Base-by-base conservation (phyloP, 2,888 invertebrate species). In the Aphidoletes aphidimyza region DNA sequence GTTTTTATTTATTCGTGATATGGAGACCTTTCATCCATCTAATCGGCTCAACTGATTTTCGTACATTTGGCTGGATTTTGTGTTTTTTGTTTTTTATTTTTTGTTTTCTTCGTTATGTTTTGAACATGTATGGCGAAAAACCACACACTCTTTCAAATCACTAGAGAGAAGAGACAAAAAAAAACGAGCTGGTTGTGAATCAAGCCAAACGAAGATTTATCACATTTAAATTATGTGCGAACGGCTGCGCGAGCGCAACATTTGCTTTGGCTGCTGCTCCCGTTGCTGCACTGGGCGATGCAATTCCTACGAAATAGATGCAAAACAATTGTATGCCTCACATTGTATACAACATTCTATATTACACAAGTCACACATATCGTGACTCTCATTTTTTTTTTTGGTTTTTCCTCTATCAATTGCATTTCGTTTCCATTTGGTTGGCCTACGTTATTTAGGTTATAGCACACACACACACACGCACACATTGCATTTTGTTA, bases 371-470 rank as follows among this genome's bases (percentile, higher is more conserved):
- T n/a, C n/a, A 26, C 22, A 26, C 22, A 30, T 54, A 69, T 69
- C 30, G 69, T 34, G 34, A 14, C 34, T 69, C 0, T 69, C n/a
- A 30, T 2, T 69, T 69, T 54, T 54, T 54, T 26, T 54, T 54
- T 47, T 47, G 14, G 54, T n/a, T 54, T 69, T 69, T 69, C 30
- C 69, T 69, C 69, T 69, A 34, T 69, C 69, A 69, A 30, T 69
- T 69, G 26, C 34, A n/a, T 69, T 69, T 69, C 30, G 17, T 30
- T 69, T 69, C 69, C 69, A 69, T 69, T 69, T 69, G 11, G 26
- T 47, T 69, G 69, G 69, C 34, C 69, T 69, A 34, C 69, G 69
- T 14, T 69, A 69, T 69, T 69, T 69, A 69, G 69, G 69, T 69
- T 69, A 54, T 54, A n/a, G n/a, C n/a, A n/a, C n/a, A n/a, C n/a